These are phyloP conservation scores for Hesperophylax magnus DNA, from an alignment of 1,140 invertebrate genomes.

Conservation along the genomic window DNA sequence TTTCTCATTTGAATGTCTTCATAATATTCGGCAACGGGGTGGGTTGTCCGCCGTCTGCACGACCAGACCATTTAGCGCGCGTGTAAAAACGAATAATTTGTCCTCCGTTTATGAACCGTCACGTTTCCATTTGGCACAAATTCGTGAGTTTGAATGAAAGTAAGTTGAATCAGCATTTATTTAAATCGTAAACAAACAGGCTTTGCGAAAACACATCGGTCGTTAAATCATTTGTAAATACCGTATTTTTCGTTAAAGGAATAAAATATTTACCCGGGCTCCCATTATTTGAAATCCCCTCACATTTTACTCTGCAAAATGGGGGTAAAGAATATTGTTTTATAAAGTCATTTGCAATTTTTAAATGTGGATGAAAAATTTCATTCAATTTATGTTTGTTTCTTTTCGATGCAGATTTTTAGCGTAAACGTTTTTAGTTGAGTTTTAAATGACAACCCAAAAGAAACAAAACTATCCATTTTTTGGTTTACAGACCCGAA, in stretches of 20 bases:
- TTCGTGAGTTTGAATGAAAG: conserved; percentile 20
- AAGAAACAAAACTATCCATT: too few species aligned
- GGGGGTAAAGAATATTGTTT: conserved; percentile 16
- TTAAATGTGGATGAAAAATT: neutral
- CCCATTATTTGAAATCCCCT: conserved; percentile 19
- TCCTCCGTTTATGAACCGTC: conserved; percentile 28
- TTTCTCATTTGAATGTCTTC: too few species aligned
- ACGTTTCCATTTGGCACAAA: conserved; percentile 19
- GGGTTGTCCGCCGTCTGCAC: too few species aligned
- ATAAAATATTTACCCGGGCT: conserved; percentile 17
- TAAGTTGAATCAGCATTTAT: conserved; percentile 32
- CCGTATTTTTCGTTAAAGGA: conserved; percentile 8
- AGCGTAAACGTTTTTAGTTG: neutral
- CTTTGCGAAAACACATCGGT: conserved; percentile 35
- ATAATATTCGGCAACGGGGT: too few species aligned
- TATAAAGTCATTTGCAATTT: conserved; percentile 18
- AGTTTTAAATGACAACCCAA: neutral
- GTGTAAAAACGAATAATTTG: conserved; percentile 33
- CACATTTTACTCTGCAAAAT: neutral
- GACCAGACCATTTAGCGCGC: neutral
- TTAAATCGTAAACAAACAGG: conserved; percentile 26
- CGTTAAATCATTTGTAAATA: conserved; percentile 29
- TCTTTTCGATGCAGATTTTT: neutral
- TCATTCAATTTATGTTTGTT: neutral
- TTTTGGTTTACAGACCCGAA: too few species aligned